Conservation (phyloP, 2,888 invertebrate species). For the Zaprionus lineosus region DNA sequence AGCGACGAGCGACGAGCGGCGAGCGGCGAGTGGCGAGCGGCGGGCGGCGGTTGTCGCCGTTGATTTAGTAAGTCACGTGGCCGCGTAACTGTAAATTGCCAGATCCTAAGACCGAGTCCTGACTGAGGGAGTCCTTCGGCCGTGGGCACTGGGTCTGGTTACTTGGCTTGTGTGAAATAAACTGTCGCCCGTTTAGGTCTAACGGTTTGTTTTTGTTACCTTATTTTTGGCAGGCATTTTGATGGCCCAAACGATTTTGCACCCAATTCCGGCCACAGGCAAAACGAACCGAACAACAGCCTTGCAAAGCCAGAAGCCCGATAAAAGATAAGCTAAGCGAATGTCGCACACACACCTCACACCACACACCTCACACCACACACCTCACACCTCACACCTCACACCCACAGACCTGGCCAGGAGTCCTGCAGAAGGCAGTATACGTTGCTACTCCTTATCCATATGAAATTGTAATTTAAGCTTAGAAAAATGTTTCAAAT, state of each 20-base stretch:
- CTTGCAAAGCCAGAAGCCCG: slow-evolving; percentile 19
- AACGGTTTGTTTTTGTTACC: slow-evolving; percentile 36
- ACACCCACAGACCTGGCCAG: no score
- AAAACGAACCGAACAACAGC: slow-evolving; percentile 3
- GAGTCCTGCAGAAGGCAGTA: no score
- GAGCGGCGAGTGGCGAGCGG: no score
- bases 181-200: slow-evolving; percentile 40
- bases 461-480: slow-evolving; percentile 63
- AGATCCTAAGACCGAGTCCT: slow-evolving; percentile 2
- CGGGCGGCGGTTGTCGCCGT: no score
- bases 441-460: slow-evolving; percentile 1
- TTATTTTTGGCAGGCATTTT: slow-evolving; percentile 28
- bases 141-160: slow-evolving; percentile 6
- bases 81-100: slow-evolving; percentile 71
- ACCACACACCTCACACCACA: no score
- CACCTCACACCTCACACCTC: no score
- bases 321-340: slow-evolving; percentile 46
- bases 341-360: no score
- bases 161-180: slow-evolving; percentile 39
- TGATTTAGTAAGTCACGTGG: slow-evolving; percentile 80
- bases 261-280: slow-evolving; percentile 58
- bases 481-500: slow-evolving; percentile 77
- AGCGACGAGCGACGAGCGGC: slow-evolving; percentile 23
- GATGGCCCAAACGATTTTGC: slow-evolving; percentile 49
- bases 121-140: no score